phyloP scores from a whole-genome alignment of 2,797 vertebrate species.

The Melanotaenia nigrans region DNA sequence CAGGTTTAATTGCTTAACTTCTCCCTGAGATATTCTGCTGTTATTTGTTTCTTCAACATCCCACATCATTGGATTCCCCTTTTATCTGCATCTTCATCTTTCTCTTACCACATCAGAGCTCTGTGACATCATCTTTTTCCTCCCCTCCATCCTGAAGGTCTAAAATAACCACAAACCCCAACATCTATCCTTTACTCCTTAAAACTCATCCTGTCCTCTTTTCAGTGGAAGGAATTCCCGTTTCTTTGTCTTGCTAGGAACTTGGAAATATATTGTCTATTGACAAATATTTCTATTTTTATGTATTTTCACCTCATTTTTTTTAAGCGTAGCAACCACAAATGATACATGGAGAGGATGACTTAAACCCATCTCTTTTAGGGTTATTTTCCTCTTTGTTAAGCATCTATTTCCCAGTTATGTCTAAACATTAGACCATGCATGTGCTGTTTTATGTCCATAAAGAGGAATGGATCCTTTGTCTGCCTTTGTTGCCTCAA shows the following conservation, averaged over 20 bases:
- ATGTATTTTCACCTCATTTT: not conserved
- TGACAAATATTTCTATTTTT: not conserved
- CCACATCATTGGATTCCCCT: not conserved
- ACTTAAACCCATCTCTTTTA: conserved; percentile 1
- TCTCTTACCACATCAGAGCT: not conserved
- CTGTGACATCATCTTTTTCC: conserved; percentile 4
- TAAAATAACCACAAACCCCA: conserved; percentile 1
- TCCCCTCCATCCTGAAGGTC: not conserved
- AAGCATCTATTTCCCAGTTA: not conserved
- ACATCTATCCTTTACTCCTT: not conserved
- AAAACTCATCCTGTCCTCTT: conserved; percentile 1
- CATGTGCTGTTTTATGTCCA: not conserved
- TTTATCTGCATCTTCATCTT: not conserved
- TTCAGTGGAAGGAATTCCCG: not conserved
- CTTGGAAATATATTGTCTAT: conserved; percentile 4
- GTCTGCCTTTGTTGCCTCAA: not conserved
- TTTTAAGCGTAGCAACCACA: conserved; percentile 9
- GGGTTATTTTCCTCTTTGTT: not conserved
- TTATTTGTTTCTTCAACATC: not conserved
- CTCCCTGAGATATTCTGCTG: not conserved
- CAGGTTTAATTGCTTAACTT: not conserved
- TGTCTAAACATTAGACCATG: not conserved
- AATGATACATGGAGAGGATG: conserved; percentile 14
- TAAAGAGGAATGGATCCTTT: not conserved
- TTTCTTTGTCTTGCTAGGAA: not conserved